Percentiles rank a stretch among this genome's conserved stretches.
Evolutionary conservation across 2,888 invertebrate species (phyloP).

Genomic region (Amblyjoppa proteus): DNA sequence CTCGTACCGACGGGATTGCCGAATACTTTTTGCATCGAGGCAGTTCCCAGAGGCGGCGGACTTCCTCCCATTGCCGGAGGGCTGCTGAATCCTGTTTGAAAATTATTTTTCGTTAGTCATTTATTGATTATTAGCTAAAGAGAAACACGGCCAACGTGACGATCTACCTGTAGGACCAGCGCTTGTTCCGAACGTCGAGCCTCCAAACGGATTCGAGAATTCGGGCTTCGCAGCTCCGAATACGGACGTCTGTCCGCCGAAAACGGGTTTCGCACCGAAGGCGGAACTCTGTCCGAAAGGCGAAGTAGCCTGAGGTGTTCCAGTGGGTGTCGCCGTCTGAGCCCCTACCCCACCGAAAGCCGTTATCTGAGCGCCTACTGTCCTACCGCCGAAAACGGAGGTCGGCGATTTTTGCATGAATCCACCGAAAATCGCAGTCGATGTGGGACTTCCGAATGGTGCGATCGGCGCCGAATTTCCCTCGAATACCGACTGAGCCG

Average conservation of each 20-base stretch:
- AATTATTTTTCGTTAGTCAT: background rate
- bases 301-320: constrained; percentile 56
- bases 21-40: constrained; percentile 79
- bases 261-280: constrained; percentile 80
- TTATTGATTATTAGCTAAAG: background rate
- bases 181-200: constrained; percentile 74
- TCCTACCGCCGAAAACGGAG: constrained; percentile 69
- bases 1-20: constrained; percentile 76
- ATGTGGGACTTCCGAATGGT: constrained; percentile 52
- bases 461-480: constrained; percentile 56
- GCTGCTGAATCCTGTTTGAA: constrained; percentile 78
- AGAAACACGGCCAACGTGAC: background rate
- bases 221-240: constrained; percentile 76
- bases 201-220: constrained; percentile 78
- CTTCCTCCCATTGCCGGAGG: constrained; percentile 76
- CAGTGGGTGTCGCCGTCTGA: constrained; percentile 61
- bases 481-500: constrained; percentile 51
- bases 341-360: constrained; percentile 69
- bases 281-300: constrained; percentile 78
- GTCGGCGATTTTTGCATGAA: constrained; percentile 54
- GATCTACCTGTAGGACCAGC: constrained; percentile 73
- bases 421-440: constrained; percentile 65
- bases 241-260: constrained; percentile 75
- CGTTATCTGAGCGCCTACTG: constrained; percentile 58
- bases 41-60: constrained; percentile 73